phyloP scores from a whole-genome alignment of 2,113 vertebrate genomes.

The Lucifuga dentata region DNA sequence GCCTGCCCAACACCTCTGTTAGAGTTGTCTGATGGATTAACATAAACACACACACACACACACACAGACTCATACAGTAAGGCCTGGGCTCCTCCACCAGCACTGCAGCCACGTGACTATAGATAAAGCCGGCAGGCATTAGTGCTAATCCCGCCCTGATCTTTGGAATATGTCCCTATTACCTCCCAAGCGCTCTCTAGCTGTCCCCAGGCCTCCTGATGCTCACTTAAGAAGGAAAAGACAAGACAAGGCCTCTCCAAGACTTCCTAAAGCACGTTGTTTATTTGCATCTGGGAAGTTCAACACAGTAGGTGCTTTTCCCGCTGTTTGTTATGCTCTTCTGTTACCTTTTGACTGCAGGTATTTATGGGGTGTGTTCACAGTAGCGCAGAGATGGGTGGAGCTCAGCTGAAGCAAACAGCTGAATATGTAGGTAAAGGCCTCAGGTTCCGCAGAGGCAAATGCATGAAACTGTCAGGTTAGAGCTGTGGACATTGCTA shows the following conservation, averaged over 20 bases:
- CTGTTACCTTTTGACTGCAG: slow-evolving; percentile 48
- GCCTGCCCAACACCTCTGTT: slow-evolving; percentile 59
- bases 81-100: slow-evolving; percentile 60
- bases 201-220: slow-evolving; percentile 69
- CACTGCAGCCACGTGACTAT: slow-evolving; percentile 79
- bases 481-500: slow-evolving; percentile 19
- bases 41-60: slow-evolving; percentile 45
- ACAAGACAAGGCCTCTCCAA: slow-evolving; percentile 56
- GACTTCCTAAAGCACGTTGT: slow-evolving; percentile 58
- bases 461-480: slow-evolving; percentile 10
- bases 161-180: slow-evolving; percentile 82
- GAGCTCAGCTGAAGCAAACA: slow-evolving; percentile 41
- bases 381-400: slow-evolving; percentile 43
- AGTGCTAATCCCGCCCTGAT: slow-evolving; percentile 84
- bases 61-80: slow-evolving; percentile 30
- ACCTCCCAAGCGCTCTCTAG: slow-evolving; percentile 71
- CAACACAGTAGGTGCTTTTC: slow-evolving; percentile 73
- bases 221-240: slow-evolving; percentile 65
- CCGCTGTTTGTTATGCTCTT: slow-evolving; percentile 51
- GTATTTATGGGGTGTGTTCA: slow-evolving; percentile 70
- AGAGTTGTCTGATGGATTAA: slow-evolving; percentile 75
- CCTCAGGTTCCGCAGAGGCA: slow-evolving; percentile 35
- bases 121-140: slow-evolving; percentile 83
- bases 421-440: slow-evolving; percentile 31
- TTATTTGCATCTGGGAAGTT: slow-evolving; percentile 42